phyloP scores from a whole-genome alignment of 2,113 vertebrate genomes.

The Trematocara nigrifrons region DNA sequence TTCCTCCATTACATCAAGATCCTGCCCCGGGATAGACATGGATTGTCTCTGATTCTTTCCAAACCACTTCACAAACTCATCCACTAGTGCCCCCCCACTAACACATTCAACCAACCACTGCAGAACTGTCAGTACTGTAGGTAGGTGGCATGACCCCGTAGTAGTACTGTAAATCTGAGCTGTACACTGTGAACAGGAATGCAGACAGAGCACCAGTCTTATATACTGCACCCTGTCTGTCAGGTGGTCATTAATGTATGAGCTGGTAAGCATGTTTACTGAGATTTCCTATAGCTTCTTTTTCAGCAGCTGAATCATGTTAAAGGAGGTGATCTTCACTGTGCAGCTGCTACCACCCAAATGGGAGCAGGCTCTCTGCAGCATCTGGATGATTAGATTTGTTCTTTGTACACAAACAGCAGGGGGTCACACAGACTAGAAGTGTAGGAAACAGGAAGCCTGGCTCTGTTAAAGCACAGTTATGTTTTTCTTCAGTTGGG shows the following conservation, averaged over 20 bases:
- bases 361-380: background rate
- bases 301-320: background rate
- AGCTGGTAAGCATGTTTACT: background rate
- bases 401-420: background rate
- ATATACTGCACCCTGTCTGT: background rate
- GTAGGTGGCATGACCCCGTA: background rate
- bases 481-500: background rate
- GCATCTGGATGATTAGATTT: background rate
- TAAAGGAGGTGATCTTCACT: background rate
- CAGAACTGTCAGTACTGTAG: background rate
- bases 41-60: background rate
- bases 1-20: background rate
- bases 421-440: background rate
- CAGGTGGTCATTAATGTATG: background rate
- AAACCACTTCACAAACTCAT: background rate
- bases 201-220: background rate
- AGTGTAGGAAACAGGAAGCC: background rate
- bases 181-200: background rate
- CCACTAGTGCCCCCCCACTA: background rate
- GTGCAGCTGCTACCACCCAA: background rate
- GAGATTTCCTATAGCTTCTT: background rate
- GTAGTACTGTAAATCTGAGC: background rate
- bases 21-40: background rate
- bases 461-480: background rate
- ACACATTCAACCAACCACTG: background rate